Conservation (phyloP, 2,113 vertebrate species). For the Ciconia maguari region DNA sequence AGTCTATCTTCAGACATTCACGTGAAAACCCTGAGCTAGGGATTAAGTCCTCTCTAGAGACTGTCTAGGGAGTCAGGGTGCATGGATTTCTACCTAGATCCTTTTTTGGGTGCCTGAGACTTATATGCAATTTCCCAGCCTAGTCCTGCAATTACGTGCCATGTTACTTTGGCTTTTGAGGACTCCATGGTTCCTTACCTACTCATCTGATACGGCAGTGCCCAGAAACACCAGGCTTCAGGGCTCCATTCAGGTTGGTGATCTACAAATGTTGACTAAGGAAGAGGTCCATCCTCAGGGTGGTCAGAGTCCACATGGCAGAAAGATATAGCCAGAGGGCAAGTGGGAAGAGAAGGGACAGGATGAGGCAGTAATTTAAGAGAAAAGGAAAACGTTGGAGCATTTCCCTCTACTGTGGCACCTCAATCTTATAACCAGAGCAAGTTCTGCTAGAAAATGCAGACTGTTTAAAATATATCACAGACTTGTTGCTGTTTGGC, state of each 20-base stretch:
- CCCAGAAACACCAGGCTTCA: background rate
- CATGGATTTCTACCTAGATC: background rate
- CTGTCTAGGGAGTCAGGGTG: background rate
- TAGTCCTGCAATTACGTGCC: background rate
- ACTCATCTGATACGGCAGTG: background rate
- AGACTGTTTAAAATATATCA: background rate
- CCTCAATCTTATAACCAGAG: background rate
- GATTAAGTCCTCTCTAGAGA: background rate
- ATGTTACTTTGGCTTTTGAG: background rate
- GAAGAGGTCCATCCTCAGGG: background rate
- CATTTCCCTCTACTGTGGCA: background rate
- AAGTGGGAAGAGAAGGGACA: background rate
- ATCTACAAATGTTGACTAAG: background rate
- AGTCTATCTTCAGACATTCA: background rate
- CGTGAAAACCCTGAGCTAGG: background rate
- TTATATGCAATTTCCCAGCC: background rate
- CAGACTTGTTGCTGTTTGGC: background rate
- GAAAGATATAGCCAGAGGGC: background rate
- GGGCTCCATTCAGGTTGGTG: background rate
- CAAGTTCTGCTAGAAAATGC: background rate
- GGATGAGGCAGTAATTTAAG: background rate
- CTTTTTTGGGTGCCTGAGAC: background rate
- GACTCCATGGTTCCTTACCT: background rate
- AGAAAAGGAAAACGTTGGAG: background rate
- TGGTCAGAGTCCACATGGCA: background rate